Conservation (phyloP, 53 echinoderm and acorn worm genomes). For the Crossaster papposus region DNA sequence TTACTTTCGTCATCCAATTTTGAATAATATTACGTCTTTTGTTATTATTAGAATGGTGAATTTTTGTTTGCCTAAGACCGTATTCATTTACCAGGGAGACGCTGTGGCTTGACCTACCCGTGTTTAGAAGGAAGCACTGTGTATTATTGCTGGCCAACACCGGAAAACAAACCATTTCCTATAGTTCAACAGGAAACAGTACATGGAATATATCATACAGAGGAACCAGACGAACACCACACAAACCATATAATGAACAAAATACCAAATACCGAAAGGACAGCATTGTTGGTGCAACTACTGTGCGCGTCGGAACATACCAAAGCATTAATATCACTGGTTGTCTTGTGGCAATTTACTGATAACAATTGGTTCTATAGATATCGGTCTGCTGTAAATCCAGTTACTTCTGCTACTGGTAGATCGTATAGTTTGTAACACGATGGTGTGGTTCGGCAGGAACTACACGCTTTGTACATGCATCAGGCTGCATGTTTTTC, state of each 20-base stretch:
- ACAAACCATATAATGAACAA: not conserved
- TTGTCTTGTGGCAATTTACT: no score
- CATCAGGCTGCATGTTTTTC: not conserved
- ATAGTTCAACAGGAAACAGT: not conserved
- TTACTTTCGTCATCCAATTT: no score
- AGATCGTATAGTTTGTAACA: not conserved
- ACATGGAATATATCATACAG: not conserved
- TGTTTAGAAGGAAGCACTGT: conserved; percentile 6
- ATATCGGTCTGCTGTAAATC: not conserved
- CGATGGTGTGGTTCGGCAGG: not conserved
- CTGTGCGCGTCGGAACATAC: no score
- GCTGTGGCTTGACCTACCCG: conserved; percentile 22
- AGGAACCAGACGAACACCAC: not conserved
- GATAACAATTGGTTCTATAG: no score
- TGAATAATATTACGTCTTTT: no score
- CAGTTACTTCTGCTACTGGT: not conserved
- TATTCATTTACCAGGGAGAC: no score
- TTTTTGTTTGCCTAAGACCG: no score
- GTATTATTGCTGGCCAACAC: not conserved
- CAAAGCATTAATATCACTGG: no score
- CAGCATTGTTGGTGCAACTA: no score
- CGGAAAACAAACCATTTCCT: conserved; percentile 14
- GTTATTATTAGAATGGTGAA: no score
- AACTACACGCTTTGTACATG: not conserved
- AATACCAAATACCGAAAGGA: not conserved